These are phyloP conservation scores for Leptopilina syphax DNA, from an alignment of 2,888 invertebrate genomes.

Conservation along the genomic window DNA sequence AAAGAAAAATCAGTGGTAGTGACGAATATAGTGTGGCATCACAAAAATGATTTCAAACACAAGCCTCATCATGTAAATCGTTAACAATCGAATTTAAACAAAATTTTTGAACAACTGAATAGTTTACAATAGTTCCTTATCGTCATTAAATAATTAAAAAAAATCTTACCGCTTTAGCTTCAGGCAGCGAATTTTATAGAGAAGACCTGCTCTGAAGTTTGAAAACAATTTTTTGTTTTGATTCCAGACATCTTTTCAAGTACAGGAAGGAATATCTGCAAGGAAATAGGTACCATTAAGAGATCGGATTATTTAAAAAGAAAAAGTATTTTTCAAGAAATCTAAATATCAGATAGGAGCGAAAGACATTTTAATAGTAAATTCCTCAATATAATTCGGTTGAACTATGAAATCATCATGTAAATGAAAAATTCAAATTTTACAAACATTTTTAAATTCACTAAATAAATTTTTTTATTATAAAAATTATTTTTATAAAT, in stretches of 20 bases:
- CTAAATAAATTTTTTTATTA: too few relatives aligned
- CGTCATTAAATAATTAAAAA: neutral
- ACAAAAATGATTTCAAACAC: conserved; percentile 61
- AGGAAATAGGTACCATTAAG: neutral
- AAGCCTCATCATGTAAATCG: conserved; percentile 48
- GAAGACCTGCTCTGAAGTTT: neutral
- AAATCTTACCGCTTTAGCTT: neutral
- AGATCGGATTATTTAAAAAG: neutral
- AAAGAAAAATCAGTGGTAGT: conserved; percentile 70
- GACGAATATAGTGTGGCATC: conserved; percentile 69
- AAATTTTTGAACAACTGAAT: neutral
- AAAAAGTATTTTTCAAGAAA: too few relatives aligned
- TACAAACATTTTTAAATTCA: too few relatives aligned
- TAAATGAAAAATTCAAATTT: conserved; percentile 1
- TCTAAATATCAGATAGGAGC: conserved; percentile 46
- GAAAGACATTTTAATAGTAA: conserved; percentile 49
- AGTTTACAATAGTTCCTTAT: too few relatives aligned
- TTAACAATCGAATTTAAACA: neutral
- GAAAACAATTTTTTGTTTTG: neutral
- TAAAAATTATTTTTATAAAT: too few relatives aligned
- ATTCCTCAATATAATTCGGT: conserved; percentile 51
- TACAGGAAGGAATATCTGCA: neutral
- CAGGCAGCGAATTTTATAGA: neutral
- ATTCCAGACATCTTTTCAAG: neutral
- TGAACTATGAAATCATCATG: conserved; percentile 59